phyloP scores from a whole-genome alignment of 2,888 invertebrate species.

The Cryptophagus acutangulus region DNA sequence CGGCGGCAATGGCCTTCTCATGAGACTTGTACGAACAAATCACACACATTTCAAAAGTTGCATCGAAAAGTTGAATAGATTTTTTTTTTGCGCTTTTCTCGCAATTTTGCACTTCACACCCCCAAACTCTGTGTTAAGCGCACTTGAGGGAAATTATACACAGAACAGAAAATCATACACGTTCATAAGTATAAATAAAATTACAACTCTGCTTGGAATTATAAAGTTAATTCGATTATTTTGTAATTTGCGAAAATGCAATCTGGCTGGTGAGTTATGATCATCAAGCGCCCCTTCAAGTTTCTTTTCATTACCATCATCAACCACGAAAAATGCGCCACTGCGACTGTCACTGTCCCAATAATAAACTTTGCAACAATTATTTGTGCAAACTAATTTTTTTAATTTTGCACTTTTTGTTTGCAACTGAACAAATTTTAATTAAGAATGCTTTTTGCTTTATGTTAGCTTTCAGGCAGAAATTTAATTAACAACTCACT shows the following conservation, averaged over 20 bases:
- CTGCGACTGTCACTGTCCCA: too few species aligned
- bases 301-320: too few species aligned
- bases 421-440: too few species aligned
- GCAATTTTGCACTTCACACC: background rate
- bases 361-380: too few species aligned
- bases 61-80: conserved; percentile 1
- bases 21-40: conserved; percentile 3
- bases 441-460: too few species aligned
- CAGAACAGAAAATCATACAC: conserved; percentile 29
- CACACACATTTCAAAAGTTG: background rate
- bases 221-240: conserved; percentile 45
- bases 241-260: conserved; percentile 45
- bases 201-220: conserved; percentile 28
- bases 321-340: too few species aligned
- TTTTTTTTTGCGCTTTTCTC: background rate
- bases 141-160: conserved; percentile 40
- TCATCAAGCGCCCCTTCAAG: too few species aligned
- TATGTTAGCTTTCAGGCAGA: too few species aligned
- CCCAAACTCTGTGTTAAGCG: conserved; percentile 36
- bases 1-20: conserved; percentile 5
- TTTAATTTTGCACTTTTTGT: too few species aligned
- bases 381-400: too few species aligned
- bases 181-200: conserved; percentile 37
- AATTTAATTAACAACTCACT: too few species aligned
- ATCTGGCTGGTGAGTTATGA: conserved; percentile 35